Evolutionary conservation across 2,888 invertebrate genomes (phyloP).

Genomic region (Drosophila mayaguana): DNA sequence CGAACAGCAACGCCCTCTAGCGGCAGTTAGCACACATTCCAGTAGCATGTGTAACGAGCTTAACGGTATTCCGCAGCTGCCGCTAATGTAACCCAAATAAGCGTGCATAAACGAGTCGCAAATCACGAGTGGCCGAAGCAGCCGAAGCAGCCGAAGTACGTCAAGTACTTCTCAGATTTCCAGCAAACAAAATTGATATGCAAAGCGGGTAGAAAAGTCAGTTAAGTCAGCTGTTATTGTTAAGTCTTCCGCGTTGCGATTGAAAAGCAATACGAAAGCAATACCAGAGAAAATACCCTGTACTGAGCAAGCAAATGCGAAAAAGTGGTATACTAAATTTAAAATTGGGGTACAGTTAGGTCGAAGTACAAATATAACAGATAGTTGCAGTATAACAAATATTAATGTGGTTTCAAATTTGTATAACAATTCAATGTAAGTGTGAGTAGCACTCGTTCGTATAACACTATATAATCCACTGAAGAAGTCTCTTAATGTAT

Average conservation of each 20-base stretch:
- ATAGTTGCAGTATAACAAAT: too few species aligned
- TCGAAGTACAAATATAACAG: not conserved
- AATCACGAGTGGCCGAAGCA: slow-evolving; percentile 9
- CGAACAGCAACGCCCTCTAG: slow-evolving; percentile 39
- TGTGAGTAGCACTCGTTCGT: not conserved
- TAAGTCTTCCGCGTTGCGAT: slow-evolving; percentile 63
- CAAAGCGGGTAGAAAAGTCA: slow-evolving; percentile 61
- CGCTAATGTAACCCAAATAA: slow-evolving; percentile 42
- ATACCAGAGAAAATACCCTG: slow-evolving; percentile 16
- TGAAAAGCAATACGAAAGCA: slow-evolving; percentile 10
- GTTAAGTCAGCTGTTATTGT: slow-evolving; percentile 19
- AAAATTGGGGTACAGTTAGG: too few species aligned
- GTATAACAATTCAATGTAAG: not conserved
- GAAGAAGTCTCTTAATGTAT: too few species aligned
- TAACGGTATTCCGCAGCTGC: slow-evolving; percentile 35
- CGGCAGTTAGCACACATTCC: slow-evolving; percentile 52
- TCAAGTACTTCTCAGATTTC: slow-evolving; percentile 10
- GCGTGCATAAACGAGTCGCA: slow-evolving; percentile 24
- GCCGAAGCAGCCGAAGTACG: not conserved
- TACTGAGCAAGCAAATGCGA: rapidly evolving
- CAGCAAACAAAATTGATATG: slow-evolving; percentile 54
- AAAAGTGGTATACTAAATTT: not conserved
- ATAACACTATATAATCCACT: too few species aligned
- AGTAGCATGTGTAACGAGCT: slow-evolving; percentile 46
- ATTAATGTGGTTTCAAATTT: too few species aligned